Base-by-base conservation (phyloP, 2,888 invertebrate genomes). In the Sthenelais limicola region DNA sequence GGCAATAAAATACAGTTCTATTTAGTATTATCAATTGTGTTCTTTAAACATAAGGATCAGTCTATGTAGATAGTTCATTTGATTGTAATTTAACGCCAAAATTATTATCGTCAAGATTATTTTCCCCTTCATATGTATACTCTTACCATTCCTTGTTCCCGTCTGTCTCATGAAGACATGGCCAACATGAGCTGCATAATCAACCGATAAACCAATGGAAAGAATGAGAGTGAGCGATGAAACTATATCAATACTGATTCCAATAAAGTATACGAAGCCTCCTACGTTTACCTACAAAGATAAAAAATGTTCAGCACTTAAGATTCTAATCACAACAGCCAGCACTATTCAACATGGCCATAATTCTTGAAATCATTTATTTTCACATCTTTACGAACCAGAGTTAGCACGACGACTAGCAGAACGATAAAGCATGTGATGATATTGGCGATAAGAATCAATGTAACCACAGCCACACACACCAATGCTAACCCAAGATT, bases 371-470 rank as follows among this genome's bases (percentile, higher is more conserved):
- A 43, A 12, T 43, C 18, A 43, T 12, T 9, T 43, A 43, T 9
- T 18, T 43, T 43, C 9, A 43, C 9, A 18, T 21, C 4, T 26
- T 7, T 5, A 33, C 84, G 83, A 49, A 91, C 89, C 86, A 94
- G 90, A 0, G 94, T 94, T 77, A 94, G 87, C 43, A 93, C 85
- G 49, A 90, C 89, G 77, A 89, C 89, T 49, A 85, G 80, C 47
- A 94, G 92, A 81, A 94, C 94, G 92, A 94, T 92, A 72, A 93
- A 89, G 87, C 94, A 94, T 79, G 93, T 92, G 85, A 92, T 92
- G 18, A 93, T 83, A 86, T 94, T 92, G 7, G 93, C 93, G 78
- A 94, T 93, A 33, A 95, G 89, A 33, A 94, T 84, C 18, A 92
- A 86, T 0, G 94, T 94, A 80, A 93, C 93, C 18, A 91, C 84